Conservation (phyloP, 2,888 invertebrate species). For the Macrosoma leucophasiata region DNA sequence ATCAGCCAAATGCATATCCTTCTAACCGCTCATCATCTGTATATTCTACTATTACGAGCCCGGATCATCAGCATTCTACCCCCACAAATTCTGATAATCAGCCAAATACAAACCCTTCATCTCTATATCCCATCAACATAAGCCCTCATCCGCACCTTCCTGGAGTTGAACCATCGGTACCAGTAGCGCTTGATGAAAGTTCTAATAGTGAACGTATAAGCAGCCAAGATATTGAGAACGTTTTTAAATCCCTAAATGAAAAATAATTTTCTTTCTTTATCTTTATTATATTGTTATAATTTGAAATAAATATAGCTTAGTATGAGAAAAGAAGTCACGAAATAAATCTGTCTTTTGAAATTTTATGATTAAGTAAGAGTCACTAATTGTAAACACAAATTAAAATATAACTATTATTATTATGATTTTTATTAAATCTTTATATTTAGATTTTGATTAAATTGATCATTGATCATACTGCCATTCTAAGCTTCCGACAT, state of each 20-base stretch:
- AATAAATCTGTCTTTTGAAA: too few species aligned
- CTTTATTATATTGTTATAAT: too few species aligned
- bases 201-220: constrained; percentile 14
- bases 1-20: constrained; percentile 12
- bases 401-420: too few species aligned
- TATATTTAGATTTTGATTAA: constrained; percentile 13
- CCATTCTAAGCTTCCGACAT: constrained; percentile 17
- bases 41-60: constrained; percentile 15
- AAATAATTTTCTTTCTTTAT: constrained; percentile 11
- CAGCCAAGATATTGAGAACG: constrained; percentile 7
- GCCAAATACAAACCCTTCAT: constrained; percentile 15
- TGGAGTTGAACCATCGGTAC: constrained; percentile 13
- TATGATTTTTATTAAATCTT: too few species aligned
- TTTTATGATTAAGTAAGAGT: too few species aligned
- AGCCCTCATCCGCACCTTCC: constrained; percentile 12
- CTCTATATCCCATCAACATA: constrained; percentile 11
- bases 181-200: constrained; percentile 16
- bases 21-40: constrained; percentile 16
- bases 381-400: too few species aligned
- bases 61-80: constrained; percentile 13
- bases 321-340: too few species aligned
- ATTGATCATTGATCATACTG: constrained; percentile 15
- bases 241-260: constrained; percentile 7
- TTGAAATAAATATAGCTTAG: too few species aligned
- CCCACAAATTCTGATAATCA: constrained; percentile 14